phyloP scores from a whole-genome alignment of 2,888 invertebrate genomes.

The Troides helena region DNA sequence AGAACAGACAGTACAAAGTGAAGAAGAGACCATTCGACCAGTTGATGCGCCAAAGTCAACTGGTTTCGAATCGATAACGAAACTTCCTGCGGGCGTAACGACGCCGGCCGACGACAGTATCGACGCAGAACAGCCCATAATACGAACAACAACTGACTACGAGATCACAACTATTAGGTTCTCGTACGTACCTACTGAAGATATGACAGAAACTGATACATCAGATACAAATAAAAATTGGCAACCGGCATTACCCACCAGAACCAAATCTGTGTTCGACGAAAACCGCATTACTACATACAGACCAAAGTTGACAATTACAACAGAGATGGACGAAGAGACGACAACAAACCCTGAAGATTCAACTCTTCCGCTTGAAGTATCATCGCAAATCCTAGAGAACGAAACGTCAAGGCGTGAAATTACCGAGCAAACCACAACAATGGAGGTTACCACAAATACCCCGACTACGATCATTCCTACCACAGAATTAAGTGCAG shows the following conservation, averaged over 20 bases:
- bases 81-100: slow-evolving; percentile 66
- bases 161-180: slow-evolving; percentile 74
- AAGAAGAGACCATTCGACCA: slow-evolving; percentile 53
- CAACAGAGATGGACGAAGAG: slow-evolving; percentile 53
- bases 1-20: slow-evolving; percentile 40
- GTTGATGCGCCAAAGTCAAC: slow-evolving; percentile 60
- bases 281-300: slow-evolving; percentile 68
- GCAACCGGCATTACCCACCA: slow-evolving; percentile 59
- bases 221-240: slow-evolving; percentile 48
- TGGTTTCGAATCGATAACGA: slow-evolving; percentile 76
- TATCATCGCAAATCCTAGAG: slow-evolving; percentile 57
- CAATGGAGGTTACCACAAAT: slow-evolving; percentile 38
- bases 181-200: slow-evolving; percentile 63
- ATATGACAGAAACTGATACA: slow-evolving; percentile 42
- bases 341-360: slow-evolving; percentile 54
- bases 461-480: slow-evolving; percentile 42
- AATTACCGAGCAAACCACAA: slow-evolving; percentile 33
- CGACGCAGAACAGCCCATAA: slow-evolving; percentile 44
- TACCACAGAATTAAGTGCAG: slow-evolving; percentile 33
- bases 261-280: slow-evolving; percentile 50
- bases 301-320: slow-evolving; percentile 61
- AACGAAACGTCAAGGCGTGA: slow-evolving; percentile 43
- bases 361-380: slow-evolving; percentile 54
- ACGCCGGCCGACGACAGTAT: slow-evolving; percentile 67
- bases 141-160: slow-evolving; percentile 54